Evolutionary conservation across 2,113 vertebrate species (phyloP).

Genomic region (Campylomormyrus tamandua): DNA sequence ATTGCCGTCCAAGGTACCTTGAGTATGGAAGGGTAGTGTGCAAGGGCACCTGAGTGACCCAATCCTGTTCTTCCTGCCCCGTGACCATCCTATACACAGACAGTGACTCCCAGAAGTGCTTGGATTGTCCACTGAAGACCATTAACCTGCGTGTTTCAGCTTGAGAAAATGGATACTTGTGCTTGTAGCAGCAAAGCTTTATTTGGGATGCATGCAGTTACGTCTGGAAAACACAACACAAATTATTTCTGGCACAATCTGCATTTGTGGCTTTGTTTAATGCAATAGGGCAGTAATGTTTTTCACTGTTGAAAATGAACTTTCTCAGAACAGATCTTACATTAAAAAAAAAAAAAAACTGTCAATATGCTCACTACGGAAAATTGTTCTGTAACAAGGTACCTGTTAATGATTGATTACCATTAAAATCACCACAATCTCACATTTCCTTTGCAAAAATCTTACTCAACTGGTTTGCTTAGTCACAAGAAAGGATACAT

Average conservation of each 20-base stretch:
- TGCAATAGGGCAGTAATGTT: not conserved
- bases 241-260: not conserved
- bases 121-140: not conserved
- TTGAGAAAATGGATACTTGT: not conserved
- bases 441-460: not conserved
- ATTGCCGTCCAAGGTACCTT: not conserved
- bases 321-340: not conserved
- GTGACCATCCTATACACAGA: not conserved
- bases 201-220: constrained; percentile 51
- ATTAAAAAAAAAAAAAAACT: not conserved
- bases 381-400: not conserved
- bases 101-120: not conserved
- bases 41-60: not conserved
- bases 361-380: not conserved
- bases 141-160: not conserved
- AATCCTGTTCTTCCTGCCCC: not conserved
- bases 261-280: not conserved
- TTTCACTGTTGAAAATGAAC: not conserved
- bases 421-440: not conserved
- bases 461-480: not conserved
- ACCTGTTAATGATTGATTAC: not conserved
- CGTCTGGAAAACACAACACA: constrained; percentile 41
- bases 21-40: not conserved
- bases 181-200: constrained; percentile 25
- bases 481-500: not conserved